These are phyloP conservation scores for Turritopsis rubra DNA, from an alignment of 30 jellyfish, hydroid and myxozoan species.

Conservation along the genomic window DNA sequence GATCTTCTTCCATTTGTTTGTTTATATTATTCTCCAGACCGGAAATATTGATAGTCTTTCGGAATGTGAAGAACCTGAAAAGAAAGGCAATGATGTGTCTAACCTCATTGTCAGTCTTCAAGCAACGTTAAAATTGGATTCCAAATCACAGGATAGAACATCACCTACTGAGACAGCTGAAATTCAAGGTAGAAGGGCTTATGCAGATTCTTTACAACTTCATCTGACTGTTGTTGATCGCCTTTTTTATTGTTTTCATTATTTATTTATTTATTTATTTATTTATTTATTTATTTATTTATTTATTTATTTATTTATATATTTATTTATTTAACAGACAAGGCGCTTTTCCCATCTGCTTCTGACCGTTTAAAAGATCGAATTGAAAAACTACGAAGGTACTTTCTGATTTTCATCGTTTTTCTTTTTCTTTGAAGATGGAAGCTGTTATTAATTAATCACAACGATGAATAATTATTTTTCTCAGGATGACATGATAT, in stretches of 20 bases:
- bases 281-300: no score
- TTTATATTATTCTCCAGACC: background rate
- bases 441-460: background rate
- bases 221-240: no score
- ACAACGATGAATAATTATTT: no score
- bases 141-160: background rate
- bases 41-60: background rate
- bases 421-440: background rate
- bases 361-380: constrained; percentile 65
- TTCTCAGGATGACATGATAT: no score
- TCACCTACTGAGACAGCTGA: constrained; percentile 24
- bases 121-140: constrained; percentile 60
- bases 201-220: no score
- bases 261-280: no score
- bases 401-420: background rate
- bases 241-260: background rate
- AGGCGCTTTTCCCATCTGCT: constrained; percentile 39
- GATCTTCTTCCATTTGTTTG: background rate
- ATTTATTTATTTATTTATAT: no score
- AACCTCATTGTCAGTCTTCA: constrained; percentile 66
- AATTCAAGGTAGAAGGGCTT: background rate
- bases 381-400: constrained; percentile 61
- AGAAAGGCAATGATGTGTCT: constrained; percentile 31
- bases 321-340: constrained; percentile 18
- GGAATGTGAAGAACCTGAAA: background rate